Conservation (phyloP, 2,113 vertebrate species). For the Falco punctatus region DNA sequence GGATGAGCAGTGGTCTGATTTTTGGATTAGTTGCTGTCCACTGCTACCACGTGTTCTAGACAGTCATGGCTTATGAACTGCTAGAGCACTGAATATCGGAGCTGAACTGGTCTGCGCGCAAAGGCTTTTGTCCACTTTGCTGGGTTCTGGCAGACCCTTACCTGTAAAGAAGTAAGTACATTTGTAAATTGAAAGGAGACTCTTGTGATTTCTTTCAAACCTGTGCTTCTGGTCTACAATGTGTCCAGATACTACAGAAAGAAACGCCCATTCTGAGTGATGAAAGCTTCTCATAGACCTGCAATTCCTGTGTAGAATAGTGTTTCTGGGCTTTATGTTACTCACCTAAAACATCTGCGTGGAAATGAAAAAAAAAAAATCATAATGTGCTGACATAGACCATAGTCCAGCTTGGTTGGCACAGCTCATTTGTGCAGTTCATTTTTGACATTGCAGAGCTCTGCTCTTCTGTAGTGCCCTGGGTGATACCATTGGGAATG, state of each 20-base stretch:
- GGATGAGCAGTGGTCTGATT: background rate
- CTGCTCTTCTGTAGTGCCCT: background rate
- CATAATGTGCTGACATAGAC: background rate
- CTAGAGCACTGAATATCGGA: background rate
- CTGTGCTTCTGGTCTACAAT: background rate
- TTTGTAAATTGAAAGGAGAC: background rate
- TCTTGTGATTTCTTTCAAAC: background rate
- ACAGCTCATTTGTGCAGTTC: background rate
- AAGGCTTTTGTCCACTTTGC: background rate
- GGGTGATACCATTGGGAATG: rapidly evolving
- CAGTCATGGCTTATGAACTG: background rate
- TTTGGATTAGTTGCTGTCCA: background rate
- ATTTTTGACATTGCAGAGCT: background rate
- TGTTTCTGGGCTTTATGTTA: background rate
- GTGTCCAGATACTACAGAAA: rapidly evolving
- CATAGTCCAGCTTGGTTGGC: background rate
- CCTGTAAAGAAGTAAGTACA: background rate
- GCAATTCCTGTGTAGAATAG: rapidly evolving
- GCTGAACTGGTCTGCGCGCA: rapidly evolving
- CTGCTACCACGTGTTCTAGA: rapidly evolving
- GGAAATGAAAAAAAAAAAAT: background rate
- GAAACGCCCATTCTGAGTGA: background rate
- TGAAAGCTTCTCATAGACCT: background rate
- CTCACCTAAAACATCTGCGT: background rate
- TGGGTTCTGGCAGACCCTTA: background rate